Evolutionary conservation across 2,888 invertebrate genomes (phyloP), one percentile per base, ranked within the genome.

Genomic region (Anagyrus pseudococci): DNA sequence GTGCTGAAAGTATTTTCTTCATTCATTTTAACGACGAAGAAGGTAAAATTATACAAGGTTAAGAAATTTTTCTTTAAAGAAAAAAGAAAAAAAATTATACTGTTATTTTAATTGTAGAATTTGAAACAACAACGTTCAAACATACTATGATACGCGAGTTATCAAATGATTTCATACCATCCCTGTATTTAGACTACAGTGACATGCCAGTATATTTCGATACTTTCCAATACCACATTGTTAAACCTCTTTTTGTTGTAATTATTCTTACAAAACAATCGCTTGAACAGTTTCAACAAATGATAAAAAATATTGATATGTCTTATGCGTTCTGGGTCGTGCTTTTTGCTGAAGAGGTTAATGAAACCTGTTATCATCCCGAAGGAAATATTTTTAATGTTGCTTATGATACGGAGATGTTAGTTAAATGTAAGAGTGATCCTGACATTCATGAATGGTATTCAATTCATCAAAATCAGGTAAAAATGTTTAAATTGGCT

Each of bases 321-420:
- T 68, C 70, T 4, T 68, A 63, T 8, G 67, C 72, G 19, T 43
- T 69, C 1, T 77, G 77, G 77, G 33, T 77, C 2, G 43, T 77
- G 25, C 64, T 77, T 41, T 76, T 77, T 25, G 55, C 6, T 13
- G 8, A 8, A 6, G 6, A 8, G 6, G 15, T 60, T 7, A 4
- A 57, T 15, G 13, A 56, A 8, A 58, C 64, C 50, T 71, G 71
- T 48, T 26, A 64, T 4, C 23, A 64, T 3, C 68, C 69, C 1
- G 13, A 37, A 17, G 54, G 26, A 37, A 73, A 71, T 55, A 25
- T 46, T 0, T 68, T 74, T 2, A 53, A 69, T 26, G 8, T 76
- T 1, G 64, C 54, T 0, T 72, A 72, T 52, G 65, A 72, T 20
- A 69, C 72, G n/a, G 69, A 69, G 60, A 68, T 74, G 68, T 25